Base-by-base conservation (phyloP, 2,888 invertebrate genomes). In the Mycalesis mineus region DNA sequence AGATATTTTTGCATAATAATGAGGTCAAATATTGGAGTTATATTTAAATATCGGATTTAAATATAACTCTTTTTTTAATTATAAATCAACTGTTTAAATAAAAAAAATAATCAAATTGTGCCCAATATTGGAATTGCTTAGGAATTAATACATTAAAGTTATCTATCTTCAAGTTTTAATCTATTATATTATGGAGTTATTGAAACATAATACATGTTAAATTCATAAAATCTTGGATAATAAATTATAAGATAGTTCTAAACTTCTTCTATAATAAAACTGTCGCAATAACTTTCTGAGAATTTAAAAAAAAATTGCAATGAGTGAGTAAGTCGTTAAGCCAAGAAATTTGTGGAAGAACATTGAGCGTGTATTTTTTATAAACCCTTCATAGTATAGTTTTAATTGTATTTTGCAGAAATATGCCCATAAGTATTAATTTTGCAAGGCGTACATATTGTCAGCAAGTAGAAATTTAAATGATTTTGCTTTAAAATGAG, bases 121-220 rank as follows among this genome's bases (percentile, higher is more conserved):
- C 13, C 42, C 44, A 31, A 13, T 45, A 47, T 33, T 47, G 47
- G 47, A 47, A 47, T 47, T 47, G 47, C 15, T 15, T 33, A 47
- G 33, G 15, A 47, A 47, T 47, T 47, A 22, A 17, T 11, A 29
- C 22, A 22, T 42, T 29, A 45, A 13, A 17, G 29, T 29, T 44
- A 44, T 2, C 28, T 44, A 28, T 28, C 44, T 28, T 33, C 33
- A 9, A 9, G 22, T 7, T 44, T 44, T 44, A 28, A 28, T 42
- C 28, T 29, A 44, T 28, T 15, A 2, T 17, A 42, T 17, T 13
- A 44, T 4, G 22, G 22, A 22, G 22, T 22, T 22, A 4, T 22
- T 22, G 22, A 29, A 14, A 45, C 28, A 2, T 28, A 28, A 42
- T 3, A 36, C 11, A 36, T 36, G 2, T 36, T 1, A 36, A 11